A percentile compares a stretch with the other conserved stretches of the same genome.
Conservation (phyloP, 2,888 invertebrate genomes). For the Trachelus stipa region DNA sequence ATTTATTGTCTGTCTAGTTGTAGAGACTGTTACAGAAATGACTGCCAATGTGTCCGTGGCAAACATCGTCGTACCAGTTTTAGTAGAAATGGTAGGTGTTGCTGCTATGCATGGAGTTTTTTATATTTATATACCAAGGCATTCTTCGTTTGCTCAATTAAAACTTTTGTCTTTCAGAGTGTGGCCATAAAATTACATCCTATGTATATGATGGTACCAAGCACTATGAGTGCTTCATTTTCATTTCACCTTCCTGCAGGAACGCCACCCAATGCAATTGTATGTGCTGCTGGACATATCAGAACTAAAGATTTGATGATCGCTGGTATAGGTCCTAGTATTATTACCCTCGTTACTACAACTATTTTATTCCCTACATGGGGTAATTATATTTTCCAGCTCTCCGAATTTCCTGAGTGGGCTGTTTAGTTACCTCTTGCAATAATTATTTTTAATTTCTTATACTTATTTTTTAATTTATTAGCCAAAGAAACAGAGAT, state of each 20-base stretch:
- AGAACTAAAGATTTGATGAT: slow-evolving; percentile 83
- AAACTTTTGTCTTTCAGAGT: slow-evolving; percentile 69
- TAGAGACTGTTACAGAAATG: slow-evolving; percentile 88
- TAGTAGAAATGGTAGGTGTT: slow-evolving; percentile 78
- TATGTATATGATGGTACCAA: slow-evolving; percentile 89
- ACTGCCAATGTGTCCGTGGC: slow-evolving; percentile 93
- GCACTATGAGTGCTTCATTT: slow-evolving; percentile 89
- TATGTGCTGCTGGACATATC: slow-evolving; percentile 85
- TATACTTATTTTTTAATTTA: not conserved
- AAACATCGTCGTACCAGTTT: slow-evolving; percentile 86
- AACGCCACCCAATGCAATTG: slow-evolving; percentile 95
- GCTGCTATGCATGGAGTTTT: not conserved
- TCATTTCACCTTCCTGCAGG: slow-evolving; percentile 95
- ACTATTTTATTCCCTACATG: slow-evolving; percentile 81
- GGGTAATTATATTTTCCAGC: slow-evolving; percentile 77
- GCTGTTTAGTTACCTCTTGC: slow-evolving; percentile 52
- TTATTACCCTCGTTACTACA: slow-evolving; percentile 79
- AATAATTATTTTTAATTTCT: not conserved
- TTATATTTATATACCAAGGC: not conserved
- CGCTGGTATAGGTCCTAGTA: slow-evolving; percentile 83
- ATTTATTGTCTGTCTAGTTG: slow-evolving; percentile 80
- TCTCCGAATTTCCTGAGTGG: slow-evolving; percentile 75
- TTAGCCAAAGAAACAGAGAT: not conserved
- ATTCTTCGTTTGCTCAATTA: slow-evolving; percentile 8
- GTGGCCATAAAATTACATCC: slow-evolving; percentile 82